Evolutionary conservation across 2,113 vertebrate genomes (phyloP).

Genomic region (Actenoides hombroni): DNA sequence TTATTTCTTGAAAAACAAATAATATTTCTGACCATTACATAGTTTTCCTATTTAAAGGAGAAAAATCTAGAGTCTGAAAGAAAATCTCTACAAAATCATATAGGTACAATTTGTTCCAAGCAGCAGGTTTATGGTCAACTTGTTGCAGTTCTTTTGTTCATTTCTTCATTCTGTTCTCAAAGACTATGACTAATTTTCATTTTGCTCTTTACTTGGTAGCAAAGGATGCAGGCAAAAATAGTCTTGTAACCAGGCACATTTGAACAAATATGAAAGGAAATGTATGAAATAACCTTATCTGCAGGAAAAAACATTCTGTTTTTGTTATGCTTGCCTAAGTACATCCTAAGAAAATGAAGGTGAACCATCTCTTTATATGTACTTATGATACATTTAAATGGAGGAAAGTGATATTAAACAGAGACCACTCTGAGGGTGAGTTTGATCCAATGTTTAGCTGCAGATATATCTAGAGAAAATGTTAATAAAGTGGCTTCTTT

Average conservation of each 20-base stretch:
- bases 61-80: background rate
- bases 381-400: background rate
- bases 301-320: background rate
- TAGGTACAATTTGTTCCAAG: background rate
- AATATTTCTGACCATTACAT: background rate
- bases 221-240: background rate
- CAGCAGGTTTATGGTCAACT: background rate
- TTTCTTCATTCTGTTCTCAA: conserved; percentile 23
- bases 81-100: background rate
- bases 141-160: background rate
- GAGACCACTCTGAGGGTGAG: background rate
- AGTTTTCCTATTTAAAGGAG: background rate
- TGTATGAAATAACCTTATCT: background rate
- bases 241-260: background rate
- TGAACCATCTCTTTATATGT: background rate
- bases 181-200: conserved; percentile 31
- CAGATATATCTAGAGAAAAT: background rate
- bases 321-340: background rate
- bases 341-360: background rate
- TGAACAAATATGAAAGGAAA: background rate
- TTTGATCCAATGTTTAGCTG: background rate
- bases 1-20: background rate
- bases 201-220: background rate
- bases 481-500: background rate
- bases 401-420: background rate